Conservation (phyloP, 2,113 vertebrate species). For the Spermophilus dauricus region DNA sequence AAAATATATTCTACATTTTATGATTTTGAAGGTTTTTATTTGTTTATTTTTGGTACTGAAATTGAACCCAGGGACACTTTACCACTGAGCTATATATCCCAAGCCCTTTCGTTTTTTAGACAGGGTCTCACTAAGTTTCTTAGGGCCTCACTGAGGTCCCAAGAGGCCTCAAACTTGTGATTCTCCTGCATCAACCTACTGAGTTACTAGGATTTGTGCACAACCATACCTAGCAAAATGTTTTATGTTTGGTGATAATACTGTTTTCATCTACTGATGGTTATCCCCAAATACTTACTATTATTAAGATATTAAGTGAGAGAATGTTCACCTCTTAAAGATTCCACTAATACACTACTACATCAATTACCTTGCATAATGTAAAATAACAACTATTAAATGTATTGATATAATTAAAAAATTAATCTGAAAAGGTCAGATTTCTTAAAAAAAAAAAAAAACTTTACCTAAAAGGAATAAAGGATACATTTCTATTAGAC, state of each 20-base stretch:
- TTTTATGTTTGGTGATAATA: background rate
- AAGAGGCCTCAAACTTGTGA: too few relatives aligned
- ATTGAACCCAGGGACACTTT: too few relatives aligned
- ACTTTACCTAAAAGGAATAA: background rate
- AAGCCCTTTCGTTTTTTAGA: too few relatives aligned
- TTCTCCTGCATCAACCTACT: too few relatives aligned
- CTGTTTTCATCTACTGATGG: background rate
- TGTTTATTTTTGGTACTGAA: too few relatives aligned
- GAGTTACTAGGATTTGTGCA: too few relatives aligned
- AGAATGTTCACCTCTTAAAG: background rate
- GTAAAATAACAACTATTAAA: slow-evolving; percentile 6
- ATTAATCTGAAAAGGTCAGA: background rate
- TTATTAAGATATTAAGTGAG: background rate
- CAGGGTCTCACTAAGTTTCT: too few relatives aligned
- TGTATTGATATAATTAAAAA: slow-evolving; percentile 38
- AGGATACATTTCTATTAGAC: background rate
- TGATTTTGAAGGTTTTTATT: too few relatives aligned
- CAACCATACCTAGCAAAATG: too few relatives aligned
- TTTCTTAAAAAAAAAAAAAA: slow-evolving; percentile 14
- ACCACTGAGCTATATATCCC: too few relatives aligned
- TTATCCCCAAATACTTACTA: background rate
- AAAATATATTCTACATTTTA: background rate
- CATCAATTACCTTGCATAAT: background rate
- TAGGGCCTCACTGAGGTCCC: too few relatives aligned
- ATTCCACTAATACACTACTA: slow-evolving; percentile 27